Evolutionary conservation across 2,797 vertebrate genomes (phyloP).

Genomic region (Allenopithecus nigroviridis): DNA sequence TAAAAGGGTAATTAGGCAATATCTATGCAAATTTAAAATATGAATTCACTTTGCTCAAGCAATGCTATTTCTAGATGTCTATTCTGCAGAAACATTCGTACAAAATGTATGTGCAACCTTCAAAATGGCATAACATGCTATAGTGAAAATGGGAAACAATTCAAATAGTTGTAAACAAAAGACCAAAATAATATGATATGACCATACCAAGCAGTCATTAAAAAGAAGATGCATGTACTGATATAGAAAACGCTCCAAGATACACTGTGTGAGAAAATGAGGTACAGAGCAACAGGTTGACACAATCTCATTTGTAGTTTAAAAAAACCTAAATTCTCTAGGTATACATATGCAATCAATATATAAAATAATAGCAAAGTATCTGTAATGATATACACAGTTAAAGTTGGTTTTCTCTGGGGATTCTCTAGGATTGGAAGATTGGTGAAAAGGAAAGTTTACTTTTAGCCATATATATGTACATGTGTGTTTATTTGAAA

Average conservation of each 20-base stretch:
- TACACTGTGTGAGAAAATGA: background rate
- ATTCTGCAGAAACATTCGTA: background rate
- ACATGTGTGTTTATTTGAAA: background rate
- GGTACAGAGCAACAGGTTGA: background rate
- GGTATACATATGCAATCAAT: background rate
- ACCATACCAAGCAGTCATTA: background rate
- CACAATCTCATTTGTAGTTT: background rate
- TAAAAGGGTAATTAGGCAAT: background rate
- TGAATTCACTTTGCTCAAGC: background rate
- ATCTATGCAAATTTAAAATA: conserved; percentile 13
- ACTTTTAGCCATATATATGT: background rate
- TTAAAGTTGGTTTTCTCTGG: background rate
- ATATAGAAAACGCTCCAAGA: background rate
- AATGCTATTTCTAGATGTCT: background rate
- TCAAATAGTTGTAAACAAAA: background rate
- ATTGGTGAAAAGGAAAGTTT: background rate
- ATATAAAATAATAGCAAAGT: background rate
- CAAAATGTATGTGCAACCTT: background rate
- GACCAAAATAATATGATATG: background rate
- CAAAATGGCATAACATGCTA: background rate
- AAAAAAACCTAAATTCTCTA: background rate
- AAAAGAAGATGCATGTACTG: background rate
- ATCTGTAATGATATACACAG: background rate
- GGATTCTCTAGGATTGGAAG: background rate
- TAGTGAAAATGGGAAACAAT: background rate